A percentile compares a stretch with the other conserved stretches of the same genome.
These are phyloP conservation scores for Pteria penguin DNA, from an alignment of 2,888 invertebrate genomes.

Conservation along the genomic window DNA sequence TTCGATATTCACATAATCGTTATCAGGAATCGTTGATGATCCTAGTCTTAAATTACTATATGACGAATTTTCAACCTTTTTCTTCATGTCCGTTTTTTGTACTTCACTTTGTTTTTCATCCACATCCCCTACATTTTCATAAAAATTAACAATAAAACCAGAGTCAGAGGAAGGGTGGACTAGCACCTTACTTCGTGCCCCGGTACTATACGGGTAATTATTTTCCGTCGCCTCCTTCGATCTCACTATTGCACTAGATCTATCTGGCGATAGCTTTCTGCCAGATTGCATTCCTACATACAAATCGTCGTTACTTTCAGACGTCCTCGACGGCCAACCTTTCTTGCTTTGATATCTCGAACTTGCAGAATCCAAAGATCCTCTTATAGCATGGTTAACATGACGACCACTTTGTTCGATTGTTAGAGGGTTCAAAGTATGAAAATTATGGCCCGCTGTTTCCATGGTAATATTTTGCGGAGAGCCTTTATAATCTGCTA, in stretches of 20 bases:
- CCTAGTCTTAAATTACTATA: not conserved
- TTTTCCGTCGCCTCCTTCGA: too few relatives aligned
- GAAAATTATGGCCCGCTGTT: too few relatives aligned
- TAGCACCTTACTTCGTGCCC: not conserved
- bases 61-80: too few relatives aligned
- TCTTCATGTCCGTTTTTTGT: too few relatives aligned
- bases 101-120: not conserved
- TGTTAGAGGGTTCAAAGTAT: not conserved
- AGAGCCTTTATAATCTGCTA: too few relatives aligned
- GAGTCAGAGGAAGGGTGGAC: not conserved
- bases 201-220: too few relatives aligned
- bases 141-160: not conserved
- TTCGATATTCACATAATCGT: slow-evolving; percentile 19
- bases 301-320: not conserved
- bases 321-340: not conserved
- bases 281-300: not conserved
- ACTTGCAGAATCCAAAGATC: not conserved
- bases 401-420: not conserved
- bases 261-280: not conserved
- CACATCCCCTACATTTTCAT: not conserved
- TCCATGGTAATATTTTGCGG: too few relatives aligned
- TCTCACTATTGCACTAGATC: not conserved
- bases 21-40: not conserved
- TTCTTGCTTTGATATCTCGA: not conserved
- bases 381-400: not conserved